phyloP scores from a whole-genome alignment of 2,888 invertebrate species.

The Anodontia alba region DNA sequence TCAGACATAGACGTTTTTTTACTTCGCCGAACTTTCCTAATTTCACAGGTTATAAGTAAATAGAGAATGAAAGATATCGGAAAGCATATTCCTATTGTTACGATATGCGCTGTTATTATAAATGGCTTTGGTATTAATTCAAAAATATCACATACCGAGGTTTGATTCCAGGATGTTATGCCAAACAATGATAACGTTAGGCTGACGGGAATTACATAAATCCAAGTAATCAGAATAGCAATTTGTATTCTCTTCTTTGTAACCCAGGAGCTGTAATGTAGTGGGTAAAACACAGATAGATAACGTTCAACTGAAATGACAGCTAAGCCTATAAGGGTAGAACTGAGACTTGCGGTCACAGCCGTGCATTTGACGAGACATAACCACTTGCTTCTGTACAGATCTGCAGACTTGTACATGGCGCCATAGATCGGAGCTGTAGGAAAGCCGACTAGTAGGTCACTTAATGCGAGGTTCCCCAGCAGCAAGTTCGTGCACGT shows the following conservation, averaged over 20 bases:
- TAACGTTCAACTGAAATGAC: conserved; percentile 66
- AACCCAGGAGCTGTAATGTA: conserved; percentile 50
- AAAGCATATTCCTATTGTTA: not conserved
- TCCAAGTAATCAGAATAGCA: conserved; percentile 53
- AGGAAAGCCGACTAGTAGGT: conserved; percentile 58
- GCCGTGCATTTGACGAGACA: conserved; percentile 63
- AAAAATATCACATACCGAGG: not conserved
- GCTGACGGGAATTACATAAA: conserved; percentile 50
- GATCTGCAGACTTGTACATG: conserved; percentile 51
- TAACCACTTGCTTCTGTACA: conserved; percentile 39
- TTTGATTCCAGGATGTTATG: not conserved
- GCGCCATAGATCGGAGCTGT: conserved; percentile 60
- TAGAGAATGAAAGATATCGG: not conserved
- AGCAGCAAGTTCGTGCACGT: conserved; percentile 60
- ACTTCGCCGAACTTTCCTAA: not conserved
- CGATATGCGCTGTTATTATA: not conserved
- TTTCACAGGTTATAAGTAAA: not conserved
- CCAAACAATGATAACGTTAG: not conserved
- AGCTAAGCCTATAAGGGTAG: conserved; percentile 59
- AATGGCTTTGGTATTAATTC: not conserved
- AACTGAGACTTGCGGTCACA: conserved; percentile 50
- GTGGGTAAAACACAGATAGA: conserved; percentile 62
- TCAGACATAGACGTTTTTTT: not conserved
- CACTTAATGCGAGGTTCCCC: conserved; percentile 59
- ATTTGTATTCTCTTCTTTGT: conserved; percentile 46